Evolutionary conservation across 2,888 invertebrate genomes (phyloP), one percentile per base, ranked within the genome.

Genomic region (Atethmia centrago): DNA sequence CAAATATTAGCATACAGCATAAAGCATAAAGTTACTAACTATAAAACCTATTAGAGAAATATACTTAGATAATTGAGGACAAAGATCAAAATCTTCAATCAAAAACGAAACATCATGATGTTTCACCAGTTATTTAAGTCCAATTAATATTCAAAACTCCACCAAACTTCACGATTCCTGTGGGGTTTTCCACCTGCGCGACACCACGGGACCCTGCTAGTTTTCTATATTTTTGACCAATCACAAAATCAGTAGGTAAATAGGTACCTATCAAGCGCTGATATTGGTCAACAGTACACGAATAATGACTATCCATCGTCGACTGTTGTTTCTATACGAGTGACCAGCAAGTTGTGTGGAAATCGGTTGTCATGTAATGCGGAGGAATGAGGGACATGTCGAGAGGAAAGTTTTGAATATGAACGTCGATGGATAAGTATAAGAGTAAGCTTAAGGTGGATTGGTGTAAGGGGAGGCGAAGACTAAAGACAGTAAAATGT

Each of bases 161-260:
- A 12, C 31, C 36, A 21, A 56, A 59, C n/a, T n/a, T 16, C 16
- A 36, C 8, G 21, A 7, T 21, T 51, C 31, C 21, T 36, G 21
- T 21, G 12, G 2, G 12, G 12, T 14, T 36, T 12, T 21, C 31
- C 31, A 58, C 31, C 12, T 1, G 8, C 2, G 21, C 14, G 12
- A 21, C n/a, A 40, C 59, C 9, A 9, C 9, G 21, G 14, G n/a
- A n/a, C 59, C 4, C 10, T 19, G 31, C 4, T 8, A 16, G 14
- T n/a, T 36, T 14, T 59, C 4, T 9, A 56, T 59, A 5, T 25
- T 72, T 72, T 36, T 61, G 21, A 36, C 31, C 25, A 28, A 72
- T 73, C 73, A 73, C 9, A 62, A 45, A 28, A 36, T 45, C 25
- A 69, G 64, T 61, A 61, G 16, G n/a, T 25, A 25, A n/a, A n/a